phyloP scores from a whole-genome alignment of 2,797 vertebrate genomes.

The Premnoplex brunnescens region DNA sequence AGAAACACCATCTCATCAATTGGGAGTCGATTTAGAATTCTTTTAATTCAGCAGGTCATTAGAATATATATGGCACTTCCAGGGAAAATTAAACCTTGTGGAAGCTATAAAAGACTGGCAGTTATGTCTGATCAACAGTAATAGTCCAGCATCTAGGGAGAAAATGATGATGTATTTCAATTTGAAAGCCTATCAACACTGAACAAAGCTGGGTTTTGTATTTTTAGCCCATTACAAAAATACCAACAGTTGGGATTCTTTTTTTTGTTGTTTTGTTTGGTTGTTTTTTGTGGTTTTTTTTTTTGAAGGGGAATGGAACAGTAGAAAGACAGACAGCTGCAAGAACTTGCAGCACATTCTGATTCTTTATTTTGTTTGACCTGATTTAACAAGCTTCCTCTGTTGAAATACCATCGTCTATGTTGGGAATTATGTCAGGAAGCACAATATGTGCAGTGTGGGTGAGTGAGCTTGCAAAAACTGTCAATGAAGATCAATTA shows the following conservation, averaged over 20 bases:
- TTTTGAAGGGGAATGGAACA: not conserved
- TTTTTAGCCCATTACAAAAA: not conserved
- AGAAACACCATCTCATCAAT: not conserved
- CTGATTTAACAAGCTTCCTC: slow-evolving; percentile 60
- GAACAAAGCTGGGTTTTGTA: not conserved
- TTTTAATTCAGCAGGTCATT: slow-evolving; percentile 37
- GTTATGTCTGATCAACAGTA: slow-evolving; percentile 22
- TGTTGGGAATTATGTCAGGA: slow-evolving; percentile 66
- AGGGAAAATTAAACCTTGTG: slow-evolving; percentile 19
- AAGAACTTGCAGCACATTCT: slow-evolving; percentile 29
- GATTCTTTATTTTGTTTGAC: slow-evolving; percentile 59
- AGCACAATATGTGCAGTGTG: slow-evolving; percentile 65
- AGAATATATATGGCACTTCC: slow-evolving; percentile 26
- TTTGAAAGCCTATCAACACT: not conserved
- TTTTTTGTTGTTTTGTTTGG: not conserved
- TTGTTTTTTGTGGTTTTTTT: not conserved
- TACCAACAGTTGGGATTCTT: not conserved
- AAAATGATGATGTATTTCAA: not conserved
- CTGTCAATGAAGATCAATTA: slow-evolving; percentile 69
- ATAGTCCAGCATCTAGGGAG: not conserved
- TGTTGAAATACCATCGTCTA: slow-evolving; percentile 64
- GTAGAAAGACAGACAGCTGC: slow-evolving; percentile 34
- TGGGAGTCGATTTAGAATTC: not conserved
- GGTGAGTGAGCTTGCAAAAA: slow-evolving; percentile 63
- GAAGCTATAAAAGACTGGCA: slow-evolving; percentile 14